Evolutionary conservation across 2,797 vertebrate species (phyloP).

Genomic region (Mormyrus hasselquistii): DNA sequence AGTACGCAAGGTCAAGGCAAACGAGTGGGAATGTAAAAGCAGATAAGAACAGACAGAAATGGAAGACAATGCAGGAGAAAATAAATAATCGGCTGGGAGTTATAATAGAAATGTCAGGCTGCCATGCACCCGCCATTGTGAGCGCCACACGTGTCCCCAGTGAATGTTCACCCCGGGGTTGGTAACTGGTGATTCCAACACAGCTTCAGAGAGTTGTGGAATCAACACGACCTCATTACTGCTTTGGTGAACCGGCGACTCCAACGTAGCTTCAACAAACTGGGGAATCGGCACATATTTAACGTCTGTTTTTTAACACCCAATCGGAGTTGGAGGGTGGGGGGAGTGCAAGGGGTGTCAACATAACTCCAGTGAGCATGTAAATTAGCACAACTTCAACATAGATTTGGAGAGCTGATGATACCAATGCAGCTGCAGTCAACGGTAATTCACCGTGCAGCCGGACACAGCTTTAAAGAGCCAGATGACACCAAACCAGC

Average conservation of each 20-base stretch:
- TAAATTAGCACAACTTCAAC: neutral
- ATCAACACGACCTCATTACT: neutral
- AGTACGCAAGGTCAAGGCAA: constrained; percentile 15
- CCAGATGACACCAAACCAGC: neutral
- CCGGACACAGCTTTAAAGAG: neutral
- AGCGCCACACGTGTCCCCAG: neutral
- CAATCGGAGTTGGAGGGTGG: neutral
- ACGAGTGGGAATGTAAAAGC: constrained; percentile 2
- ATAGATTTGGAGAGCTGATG: neutral
- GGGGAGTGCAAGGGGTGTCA: neutral
- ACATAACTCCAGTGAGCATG: neutral
- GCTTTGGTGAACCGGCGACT: neutral
- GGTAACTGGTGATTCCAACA: neutral
- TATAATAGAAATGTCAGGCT: constrained; percentile 19
- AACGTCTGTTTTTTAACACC: neutral
- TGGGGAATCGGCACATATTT: neutral
- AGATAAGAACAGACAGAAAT: constrained; percentile 18
- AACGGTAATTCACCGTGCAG: neutral
- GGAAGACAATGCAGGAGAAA: neutral
- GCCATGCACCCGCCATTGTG: neutral
- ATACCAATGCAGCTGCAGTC: neutral
- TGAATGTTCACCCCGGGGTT: neutral
- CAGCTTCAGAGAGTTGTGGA: neutral
- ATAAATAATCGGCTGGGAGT: constrained; percentile 16
- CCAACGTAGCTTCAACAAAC: neutral